Conservation (phyloP, 1,140 invertebrate species). For the Ceratosolen solmsi region DNA sequence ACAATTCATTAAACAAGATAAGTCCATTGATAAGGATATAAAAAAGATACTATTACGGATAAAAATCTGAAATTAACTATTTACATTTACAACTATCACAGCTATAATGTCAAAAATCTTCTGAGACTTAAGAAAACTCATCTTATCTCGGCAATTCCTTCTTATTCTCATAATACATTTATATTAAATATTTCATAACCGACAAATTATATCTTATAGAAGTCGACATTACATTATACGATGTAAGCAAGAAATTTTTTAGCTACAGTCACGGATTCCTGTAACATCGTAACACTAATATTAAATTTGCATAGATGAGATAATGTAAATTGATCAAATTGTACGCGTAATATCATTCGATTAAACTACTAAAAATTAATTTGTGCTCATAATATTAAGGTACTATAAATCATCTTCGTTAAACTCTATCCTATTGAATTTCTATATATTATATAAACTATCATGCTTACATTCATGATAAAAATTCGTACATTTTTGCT, state of each 20-base stretch:
- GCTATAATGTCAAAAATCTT: neutral
- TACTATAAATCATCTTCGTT: too few relatives aligned
- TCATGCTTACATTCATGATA: too few relatives aligned
- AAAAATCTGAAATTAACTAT: neutral
- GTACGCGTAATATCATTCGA: neutral
- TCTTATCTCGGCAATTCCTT: neutral
- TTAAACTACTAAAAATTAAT: too few relatives aligned
- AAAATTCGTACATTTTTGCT: too few relatives aligned
- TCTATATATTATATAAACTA: too few relatives aligned
- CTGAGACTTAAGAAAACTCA: constrained; percentile 18
- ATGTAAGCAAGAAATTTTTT: constrained; percentile 52
- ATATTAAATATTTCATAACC: neutral
- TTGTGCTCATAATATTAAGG: too few relatives aligned
- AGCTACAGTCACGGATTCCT: neutral
- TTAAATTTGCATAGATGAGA: constrained; percentile 2
- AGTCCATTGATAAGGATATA: constrained; percentile 6
- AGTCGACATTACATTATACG: constrained; percentile 55
- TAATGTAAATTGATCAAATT: neutral
- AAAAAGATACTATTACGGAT: neutral
- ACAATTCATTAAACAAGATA: neutral
- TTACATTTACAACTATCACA: neutral
- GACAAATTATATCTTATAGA: constrained; percentile 50
- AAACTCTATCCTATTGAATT: too few relatives aligned
- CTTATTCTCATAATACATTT: too few relatives aligned
- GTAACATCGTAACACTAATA: neutral